Base-by-base conservation (phyloP, 1,140 invertebrate species). In the Aphis craccivora region DNA sequence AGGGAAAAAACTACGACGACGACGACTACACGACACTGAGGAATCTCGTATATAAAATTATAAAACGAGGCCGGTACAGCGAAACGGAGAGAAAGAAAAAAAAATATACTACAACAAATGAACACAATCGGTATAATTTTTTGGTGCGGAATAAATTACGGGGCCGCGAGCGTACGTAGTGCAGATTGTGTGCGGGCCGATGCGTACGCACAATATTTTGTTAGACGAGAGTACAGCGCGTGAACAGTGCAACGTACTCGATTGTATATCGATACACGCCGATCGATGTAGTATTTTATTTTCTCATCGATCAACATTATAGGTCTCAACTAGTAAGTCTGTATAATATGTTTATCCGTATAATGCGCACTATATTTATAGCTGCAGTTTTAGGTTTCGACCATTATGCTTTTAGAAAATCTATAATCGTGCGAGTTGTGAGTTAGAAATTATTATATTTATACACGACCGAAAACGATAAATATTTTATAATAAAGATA, bases 11-110 rank as follows among this genome's bases (percentile, higher is more conserved):
- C 88, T 55, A 37, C 48, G 88, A 51, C 51, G 53, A 43, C 48
- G 53, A 51, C 87, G 87, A 76, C 60, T 76, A 89, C 45, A 89
- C 87, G 88, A 89, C 88, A 89, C 88, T 89, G 51, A 89, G 88
- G 88, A 89, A 89, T 92, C 90, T 92, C 90, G 90, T 91, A 91
- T 76, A 76, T 76, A 76, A 76, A 76, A 76, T 76, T 76, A 76
- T 67, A 43, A 91, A 91, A 83, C 43, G 90, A 83, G 67, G 60
- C 43, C 90, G 67, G 90, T 90, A 43, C 88, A 53, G 60, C 88
- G 89, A 53, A 89, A 91, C 37, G 37, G 30, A 35, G 18, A 76
- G 43, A n/a, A 76, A 67, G 45, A 76, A 91, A 91, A 43, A 90
- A 90, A 30, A 48, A 51, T 51, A 48, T 51, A 89, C 40, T 25